A percentile compares a stretch with the other conserved stretches of the same genome.
Evolutionary conservation across 1,140 invertebrate species (phyloP).

Genomic region (Drosophila yakuba): DNA sequence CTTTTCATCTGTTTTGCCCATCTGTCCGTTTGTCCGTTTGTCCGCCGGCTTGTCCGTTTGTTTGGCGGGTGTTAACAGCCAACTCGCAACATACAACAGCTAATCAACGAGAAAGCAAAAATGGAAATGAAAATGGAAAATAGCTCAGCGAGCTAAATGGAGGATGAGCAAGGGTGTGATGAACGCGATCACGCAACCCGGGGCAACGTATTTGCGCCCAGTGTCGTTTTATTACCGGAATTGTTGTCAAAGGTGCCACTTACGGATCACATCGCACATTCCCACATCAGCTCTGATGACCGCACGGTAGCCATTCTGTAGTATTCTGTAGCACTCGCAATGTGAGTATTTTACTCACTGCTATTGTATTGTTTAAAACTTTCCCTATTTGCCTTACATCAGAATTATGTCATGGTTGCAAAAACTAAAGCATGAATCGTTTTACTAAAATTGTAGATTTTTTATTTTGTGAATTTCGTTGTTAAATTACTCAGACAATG

Average conservation of each 20-base stretch:
- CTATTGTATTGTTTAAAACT: not conserved
- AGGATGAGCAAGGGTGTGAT: not conserved
- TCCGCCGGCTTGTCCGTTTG: conserved; percentile 6
- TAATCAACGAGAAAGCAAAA: conserved; percentile 21
- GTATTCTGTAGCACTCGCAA: not conserved
- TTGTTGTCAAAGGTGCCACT: conserved; percentile 57
- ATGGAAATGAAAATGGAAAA: conserved; percentile 13
- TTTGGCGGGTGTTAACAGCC: conserved; percentile 40
- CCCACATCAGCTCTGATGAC: not conserved
- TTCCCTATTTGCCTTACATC: not conserved
- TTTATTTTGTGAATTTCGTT: not conserved
- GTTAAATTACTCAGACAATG: not conserved
- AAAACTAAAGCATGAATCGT: not conserved
- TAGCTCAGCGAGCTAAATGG: conserved; percentile 4
- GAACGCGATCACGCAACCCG: conserved; percentile 47
- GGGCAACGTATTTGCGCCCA: conserved; percentile 35
- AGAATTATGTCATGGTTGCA: not conserved
- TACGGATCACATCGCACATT: conserved; percentile 26
- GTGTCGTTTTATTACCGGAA: conserved; percentile 62
- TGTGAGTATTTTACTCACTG: not conserved
- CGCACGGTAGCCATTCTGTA: no score
- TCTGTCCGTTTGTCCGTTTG: conserved; percentile 6
- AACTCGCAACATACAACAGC: conserved; percentile 23
- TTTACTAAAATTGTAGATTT: not conserved
- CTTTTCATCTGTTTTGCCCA: conserved; percentile 5